Evolutionary conservation across 2,113 vertebrate genomes (phyloP), one percentile per base, ranked within the genome.

Genomic region (Sigmodon hispidus): DNA sequence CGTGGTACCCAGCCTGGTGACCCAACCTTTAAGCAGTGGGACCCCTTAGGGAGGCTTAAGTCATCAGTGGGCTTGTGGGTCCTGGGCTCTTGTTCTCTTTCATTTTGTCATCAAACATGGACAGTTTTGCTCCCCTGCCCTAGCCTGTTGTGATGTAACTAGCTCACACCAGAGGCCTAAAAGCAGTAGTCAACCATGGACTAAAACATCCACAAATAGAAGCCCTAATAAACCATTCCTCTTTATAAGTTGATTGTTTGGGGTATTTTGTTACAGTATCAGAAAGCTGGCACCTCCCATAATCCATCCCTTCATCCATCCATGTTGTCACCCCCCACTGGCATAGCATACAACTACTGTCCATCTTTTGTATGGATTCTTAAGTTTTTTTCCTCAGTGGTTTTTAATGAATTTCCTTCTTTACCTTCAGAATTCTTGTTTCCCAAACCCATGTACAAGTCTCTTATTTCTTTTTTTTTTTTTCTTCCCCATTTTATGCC

Each of bases 401-500:
- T 70, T 91, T 89, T 70, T 61, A 81, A n/a, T 89, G 91, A 22
- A 80, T 61, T 75, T 36, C 22, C 85, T 63, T 36, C 26, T 89
- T 80, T 92, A 13, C 59, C 22, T 70, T 91, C 79, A 84, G 45
- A 72, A 67, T 80, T 80, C 50, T 34, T 86, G 3, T 61, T 93
- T 91, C 52, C 52, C 43, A 91, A 80, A 77, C 69, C 67, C 50
- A 85, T 40, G 16, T 31, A 80, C 45, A 29, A 75, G 65, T 19
- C 43, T 91, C 55, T 89, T 69, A 73, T 91, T 90, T 87, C 83
- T n/a, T 87, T 87, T n/a, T 86, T 73, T 59, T 43, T 24, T 70
- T 87, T 93, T 50, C 36, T 57, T 43, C 43, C 72, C 11, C 36
- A 40, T 95, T 92, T 89, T 8, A n/a, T 11, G 24, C 91, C 29